These are phyloP conservation scores for Crioceris asparagi DNA, from an alignment of 2,888 invertebrate species.

Conservation along the genomic window DNA sequence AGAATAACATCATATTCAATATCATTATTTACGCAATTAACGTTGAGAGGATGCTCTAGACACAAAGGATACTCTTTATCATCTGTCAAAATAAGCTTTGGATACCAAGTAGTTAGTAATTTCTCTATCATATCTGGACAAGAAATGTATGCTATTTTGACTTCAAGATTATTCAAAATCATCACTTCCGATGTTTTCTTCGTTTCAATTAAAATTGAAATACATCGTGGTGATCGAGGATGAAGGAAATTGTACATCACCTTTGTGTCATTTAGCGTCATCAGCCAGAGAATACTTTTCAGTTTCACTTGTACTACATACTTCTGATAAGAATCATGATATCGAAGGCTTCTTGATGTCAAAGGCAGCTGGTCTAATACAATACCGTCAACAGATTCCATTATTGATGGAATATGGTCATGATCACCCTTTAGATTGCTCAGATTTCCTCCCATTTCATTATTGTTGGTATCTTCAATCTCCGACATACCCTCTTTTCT, in stretches of 20 bases:
- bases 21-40: constrained; percentile 9
- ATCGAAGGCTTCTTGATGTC: constrained; percentile 12
- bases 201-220: constrained; percentile 25
- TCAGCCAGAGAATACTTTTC: constrained; percentile 25
- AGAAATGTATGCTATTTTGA: constrained; percentile 28
- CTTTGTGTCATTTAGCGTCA: constrained; percentile 16
- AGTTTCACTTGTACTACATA: constrained; percentile 28
- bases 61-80: constrained; percentile 23
- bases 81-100: constrained; percentile 26
- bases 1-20: constrained; percentile 21
- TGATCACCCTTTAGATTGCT: constrained; percentile 2
- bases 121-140: constrained; percentile 23
- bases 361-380: constrained; percentile 18
- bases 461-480: constrained; percentile 10
- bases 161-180: constrained; percentile 23
- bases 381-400: constrained; percentile 20
- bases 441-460: constrained; percentile 1
- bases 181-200: constrained; percentile 19
- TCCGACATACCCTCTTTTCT: constrained; percentile 12
- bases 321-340: constrained; percentile 21
- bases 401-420: constrained; percentile 7
- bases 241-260: constrained; percentile 31
- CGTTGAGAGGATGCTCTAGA: constrained; percentile 23
- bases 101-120: constrained; percentile 27
- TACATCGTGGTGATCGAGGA: constrained; percentile 27